Base-by-base conservation (phyloP, 1,140 invertebrate genomes). In the Drosophila nannoptera region DNA sequence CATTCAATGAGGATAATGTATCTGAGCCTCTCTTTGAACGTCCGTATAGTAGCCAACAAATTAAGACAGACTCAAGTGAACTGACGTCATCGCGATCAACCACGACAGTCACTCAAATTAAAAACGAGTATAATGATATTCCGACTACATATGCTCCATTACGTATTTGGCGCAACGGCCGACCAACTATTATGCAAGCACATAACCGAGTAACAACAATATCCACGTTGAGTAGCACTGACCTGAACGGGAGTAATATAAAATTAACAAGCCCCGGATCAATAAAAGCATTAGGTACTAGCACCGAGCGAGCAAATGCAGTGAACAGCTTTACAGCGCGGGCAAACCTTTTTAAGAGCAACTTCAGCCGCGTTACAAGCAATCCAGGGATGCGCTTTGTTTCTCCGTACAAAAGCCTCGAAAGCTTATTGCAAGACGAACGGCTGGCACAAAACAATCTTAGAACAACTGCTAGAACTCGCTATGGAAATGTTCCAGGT, bases 141-240 rank as follows among this genome's bases (percentile, higher is more conserved):
- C 88, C 89, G 16, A 90, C 89, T 45, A 90, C 88, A 4, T 90
- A 89, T 65, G 83, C 88, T 0, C 89, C 89, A 4, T 40, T 88
- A 38, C 73, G 87, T 8, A 66, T 73, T 40, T 88, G 87, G 87
- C 87, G 87, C 4, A 83, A 87, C 52, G 87, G 87, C 3, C 68
- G 87, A 22, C 80, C 87, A 7, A 86, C 83, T 2, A 67, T 87
- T 49, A 75, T 87, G 40, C 80, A 78, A 31, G 45, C 67, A 3
- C 16, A 22, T 33, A 56, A 38, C 11, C 77, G 63, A 45, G 14
- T 62, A 7, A 73, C 75, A 4, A 67, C 38, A 14, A 11, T 38
- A 16, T 4, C 53, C 5, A 43, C 53, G 43, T 6, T 16, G 7
- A n/a, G 22, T 2, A 32, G 11, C 4, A 22, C 49, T 11, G 42